Percentiles rank a stretch among this genome's conserved stretches.
phyloP scores from a whole-genome alignment of 1,140 invertebrate genomes.

The Aphelinus certus region DNA sequence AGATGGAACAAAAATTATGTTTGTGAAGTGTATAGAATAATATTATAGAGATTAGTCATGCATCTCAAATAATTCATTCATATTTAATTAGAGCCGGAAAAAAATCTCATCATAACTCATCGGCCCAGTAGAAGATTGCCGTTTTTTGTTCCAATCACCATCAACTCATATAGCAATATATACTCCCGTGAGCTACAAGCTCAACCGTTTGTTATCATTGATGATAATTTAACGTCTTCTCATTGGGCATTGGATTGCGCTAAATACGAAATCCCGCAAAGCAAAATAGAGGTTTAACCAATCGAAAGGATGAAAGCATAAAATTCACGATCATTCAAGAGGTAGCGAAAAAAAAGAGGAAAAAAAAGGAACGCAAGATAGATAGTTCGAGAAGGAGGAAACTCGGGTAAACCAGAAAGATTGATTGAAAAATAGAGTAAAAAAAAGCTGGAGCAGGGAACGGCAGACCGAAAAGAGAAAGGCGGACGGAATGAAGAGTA shows the following conservation, averaged over 20 bases:
- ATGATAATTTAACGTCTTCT: too few species aligned
- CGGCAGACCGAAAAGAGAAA: conserved; percentile 14
- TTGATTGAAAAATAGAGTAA: conserved; percentile 36
- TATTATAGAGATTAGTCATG: too few species aligned
- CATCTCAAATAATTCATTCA: too few species aligned
- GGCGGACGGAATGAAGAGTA: conserved; percentile 12
- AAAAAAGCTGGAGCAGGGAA: conserved; percentile 2
- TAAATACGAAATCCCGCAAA: conserved; percentile 15
- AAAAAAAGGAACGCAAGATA: conserved; percentile 19
- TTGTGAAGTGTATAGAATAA: too few species aligned
- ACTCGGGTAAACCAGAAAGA: conserved; percentile 39
- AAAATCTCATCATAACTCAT: too few species aligned
- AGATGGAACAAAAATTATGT: too few species aligned
- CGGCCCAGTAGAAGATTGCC: too few species aligned
- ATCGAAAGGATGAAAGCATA: conserved; percentile 16
- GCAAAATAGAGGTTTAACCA: conserved; percentile 23
- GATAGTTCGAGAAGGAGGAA: conserved; percentile 32
- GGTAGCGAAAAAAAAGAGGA: neutral
- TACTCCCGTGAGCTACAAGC: too few species aligned
- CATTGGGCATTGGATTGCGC: neutral
- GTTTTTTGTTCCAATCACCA: too few species aligned
- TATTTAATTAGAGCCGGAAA: too few species aligned
- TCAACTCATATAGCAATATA: too few species aligned
- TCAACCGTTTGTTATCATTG: too few species aligned
- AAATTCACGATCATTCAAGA: neutral